These are phyloP conservation scores for Erythrocercus mccallii DNA, from an alignment of 2,113 vertebrate species.

Conservation along the genomic window DNA sequence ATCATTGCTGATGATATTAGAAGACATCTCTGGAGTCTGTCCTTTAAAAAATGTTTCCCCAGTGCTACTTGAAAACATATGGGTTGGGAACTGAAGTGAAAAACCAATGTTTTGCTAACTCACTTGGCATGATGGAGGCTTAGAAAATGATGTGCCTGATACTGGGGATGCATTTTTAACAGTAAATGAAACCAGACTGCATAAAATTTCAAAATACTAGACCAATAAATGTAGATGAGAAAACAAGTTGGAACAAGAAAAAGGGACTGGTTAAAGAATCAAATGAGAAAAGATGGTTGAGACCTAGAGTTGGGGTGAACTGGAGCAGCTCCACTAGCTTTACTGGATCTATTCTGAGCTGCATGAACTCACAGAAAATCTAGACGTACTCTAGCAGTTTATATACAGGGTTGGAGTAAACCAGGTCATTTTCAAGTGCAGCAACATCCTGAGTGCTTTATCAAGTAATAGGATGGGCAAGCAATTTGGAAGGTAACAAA, in stretches of 20 bases:
- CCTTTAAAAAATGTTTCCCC: conserved; percentile 63
- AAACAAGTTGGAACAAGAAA: not conserved
- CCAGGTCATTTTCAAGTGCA: not conserved
- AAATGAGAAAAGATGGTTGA: not conserved
- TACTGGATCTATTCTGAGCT: not conserved
- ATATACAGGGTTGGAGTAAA: not conserved
- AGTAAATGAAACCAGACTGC: conserved; percentile 36
- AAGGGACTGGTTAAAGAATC: not conserved
- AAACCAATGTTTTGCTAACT: conserved; percentile 56
- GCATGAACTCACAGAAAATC: not conserved
- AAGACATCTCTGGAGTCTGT: conserved; percentile 57
- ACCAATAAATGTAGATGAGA: not conserved
- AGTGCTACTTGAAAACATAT: conserved; percentile 63
- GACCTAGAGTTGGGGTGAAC: not conserved
- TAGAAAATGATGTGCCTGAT: conserved; percentile 28
- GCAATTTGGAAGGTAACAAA: not conserved
- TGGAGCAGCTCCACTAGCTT: not conserved
- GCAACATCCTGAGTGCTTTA: not conserved
- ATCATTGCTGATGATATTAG: conserved; percentile 64
- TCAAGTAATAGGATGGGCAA: not conserved
- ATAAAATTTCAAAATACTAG: conserved; percentile 33
- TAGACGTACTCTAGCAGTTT: not conserved
- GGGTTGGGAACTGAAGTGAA: conserved; percentile 62
- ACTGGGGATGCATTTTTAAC: conserved; percentile 28
- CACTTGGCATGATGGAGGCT: conserved; percentile 26